Conservation (phyloP, 2,797 vertebrate genomes). For the Halcyon leucocephala region DNA sequence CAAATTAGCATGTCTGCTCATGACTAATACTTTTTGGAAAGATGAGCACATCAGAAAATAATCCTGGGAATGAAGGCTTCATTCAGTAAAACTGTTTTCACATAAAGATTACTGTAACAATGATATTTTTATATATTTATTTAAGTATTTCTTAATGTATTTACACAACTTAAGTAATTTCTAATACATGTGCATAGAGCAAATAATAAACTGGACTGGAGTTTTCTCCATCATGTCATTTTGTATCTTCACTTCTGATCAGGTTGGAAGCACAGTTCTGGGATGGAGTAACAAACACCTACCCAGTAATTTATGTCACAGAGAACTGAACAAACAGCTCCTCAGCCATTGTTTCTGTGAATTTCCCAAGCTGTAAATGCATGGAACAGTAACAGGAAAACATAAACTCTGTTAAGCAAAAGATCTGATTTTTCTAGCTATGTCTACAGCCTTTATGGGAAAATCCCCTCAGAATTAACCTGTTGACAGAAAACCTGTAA, state of each 20-base stretch:
- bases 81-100: constrained; percentile 16
- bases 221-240: not conserved
- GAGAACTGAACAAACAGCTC: constrained; percentile 69
- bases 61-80: not conserved
- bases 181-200: constrained; percentile 20
- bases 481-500: not conserved
- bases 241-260: constrained; percentile 56
- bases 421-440: not conserved
- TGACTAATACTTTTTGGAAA: not conserved
- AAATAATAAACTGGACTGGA: not conserved
- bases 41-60: not conserved
- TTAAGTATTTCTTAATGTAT: not conserved
- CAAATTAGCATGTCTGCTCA: not conserved
- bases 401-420: constrained; percentile 9
- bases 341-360: constrained; percentile 43
- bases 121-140: not conserved
- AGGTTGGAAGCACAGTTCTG: constrained; percentile 40
- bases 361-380: constrained; percentile 55
- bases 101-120: not conserved
- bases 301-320: constrained; percentile 55
- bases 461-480: not conserved
- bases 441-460: not conserved
- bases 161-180: constrained; percentile 11
- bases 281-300: constrained; percentile 38
- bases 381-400: constrained; percentile 44